Base-by-base conservation (phyloP, 2,113 vertebrate species). In the Prochilodus magdalenae region DNA sequence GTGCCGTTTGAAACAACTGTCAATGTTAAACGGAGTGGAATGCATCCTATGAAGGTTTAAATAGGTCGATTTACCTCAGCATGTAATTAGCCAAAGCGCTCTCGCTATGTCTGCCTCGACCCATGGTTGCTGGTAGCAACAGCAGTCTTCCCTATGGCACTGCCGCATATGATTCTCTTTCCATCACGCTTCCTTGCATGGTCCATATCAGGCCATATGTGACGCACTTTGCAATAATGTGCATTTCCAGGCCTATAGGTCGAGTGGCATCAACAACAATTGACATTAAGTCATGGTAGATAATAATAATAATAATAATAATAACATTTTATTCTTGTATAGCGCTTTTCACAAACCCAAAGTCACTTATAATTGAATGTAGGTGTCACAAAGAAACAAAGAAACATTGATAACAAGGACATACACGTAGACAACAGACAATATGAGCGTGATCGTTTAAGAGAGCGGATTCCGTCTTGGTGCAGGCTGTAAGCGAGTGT, bases 31-130 rank as follows among this genome's bases (percentile, higher is more conserved):
- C 26, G 77, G 51, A 69, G 20, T n/a, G 33, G 13, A 79, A 30
- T 63, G 53, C 29, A 29, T 76, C 65, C 36, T 33, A 40, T 29
- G 26, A 63, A 27, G 62, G 20, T 57, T 65, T 79, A 63, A 78
- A 81, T 77, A 84, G 84, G 73, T 63, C 33, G 67, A 47, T 75
- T 69, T 59, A 79, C 71, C 60, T 76, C 18, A 53, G 60, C 13
- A 8, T 71, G 67, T 70, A 77, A 83, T 82, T 85, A 77, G 59
- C 27, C 59, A 59, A 83, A 73, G 24, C 49, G 55, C 81, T 79
- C 26, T 33, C 26, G 26, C 16, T 66, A 66, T 33, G 63, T n/a
- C 30, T 66, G 60, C 60, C 60, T 63, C 10, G 29, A 66, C 27
- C 13, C 30, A 16, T 44, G 40, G 40, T 44, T 44, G 40, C 40